Base-by-base conservation (phyloP, 2,888 invertebrate species). In the Platerodrilus igneus region DNA sequence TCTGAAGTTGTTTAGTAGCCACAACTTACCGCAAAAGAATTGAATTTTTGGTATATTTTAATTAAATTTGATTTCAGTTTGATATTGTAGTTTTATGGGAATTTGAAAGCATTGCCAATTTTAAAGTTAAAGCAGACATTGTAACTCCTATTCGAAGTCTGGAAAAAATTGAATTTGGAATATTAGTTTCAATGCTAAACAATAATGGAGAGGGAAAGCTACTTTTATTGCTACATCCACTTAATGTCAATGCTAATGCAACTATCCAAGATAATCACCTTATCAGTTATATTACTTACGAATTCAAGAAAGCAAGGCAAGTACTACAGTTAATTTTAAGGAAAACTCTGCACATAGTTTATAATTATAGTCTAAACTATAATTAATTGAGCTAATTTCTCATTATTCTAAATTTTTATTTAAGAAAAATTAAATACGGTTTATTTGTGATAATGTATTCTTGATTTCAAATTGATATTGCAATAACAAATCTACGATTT, bases 121-220 rank as follows among this genome's bases (percentile, higher is more conserved):
- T 66, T 45, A 55, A 58, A 31, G 41, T 66, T 2, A 58, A 64
- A 37, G 25, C 73, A 10, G 51, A 57, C 23, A 59, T 66, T 1
- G 60, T 67, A 44, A 70, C 69, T 2, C 73, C 74, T 0, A 64
- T 68, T 47, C 47, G 59, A 29, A 68, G 70, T 2, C 51, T 73
- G 28, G 62, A 69, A 48, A 66, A 57, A 26, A 58, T 70, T 2
- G 61, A 59, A 16, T 47, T 66, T 3, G 63, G 60, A 11, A 58
- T 68, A 4, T 67, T 68, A 44, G 42, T 69, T 17, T 44, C 66
- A 39, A 46, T 69, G 23, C 51, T 51, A 7, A 56, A 62, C 8
- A 41, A 56, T 7, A 59, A 53, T 37, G 67, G 69, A n/a, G 53
- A 63, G 11, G 48, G 65, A 11, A 55, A 56, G 36, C 22, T 67